A percentile compares a stretch with the other conserved stretches of the same genome.
Conservation (phyloP, 2,797 vertebrate genomes). For the Galagoides demidoff region DNA sequence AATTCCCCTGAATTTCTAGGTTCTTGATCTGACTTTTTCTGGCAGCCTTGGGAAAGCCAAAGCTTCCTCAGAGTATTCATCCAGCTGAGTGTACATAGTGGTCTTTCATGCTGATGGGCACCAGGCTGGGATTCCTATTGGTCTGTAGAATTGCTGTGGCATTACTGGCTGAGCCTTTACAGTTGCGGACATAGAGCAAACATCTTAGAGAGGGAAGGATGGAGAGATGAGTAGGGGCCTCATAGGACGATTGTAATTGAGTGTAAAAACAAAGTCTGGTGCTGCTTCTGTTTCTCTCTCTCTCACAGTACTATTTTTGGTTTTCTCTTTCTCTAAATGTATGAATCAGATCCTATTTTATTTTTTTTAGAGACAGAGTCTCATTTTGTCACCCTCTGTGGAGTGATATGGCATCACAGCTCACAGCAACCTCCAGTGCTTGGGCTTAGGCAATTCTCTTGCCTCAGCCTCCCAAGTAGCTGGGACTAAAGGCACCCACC, state of each 20-base stretch:
- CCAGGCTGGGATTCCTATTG: background rate
- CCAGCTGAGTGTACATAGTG: fast-evolving
- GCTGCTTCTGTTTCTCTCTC: background rate
- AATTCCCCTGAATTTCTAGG: background rate
- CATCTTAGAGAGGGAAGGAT: background rate
- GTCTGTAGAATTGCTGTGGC: background rate
- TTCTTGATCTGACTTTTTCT: background rate
- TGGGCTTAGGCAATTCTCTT: too few relatives aligned
- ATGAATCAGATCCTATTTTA: background rate
- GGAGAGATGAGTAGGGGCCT: background rate
- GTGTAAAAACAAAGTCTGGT: background rate
- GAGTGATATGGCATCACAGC: too few relatives aligned
- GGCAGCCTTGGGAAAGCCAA: background rate
- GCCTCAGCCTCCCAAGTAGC: too few relatives aligned
- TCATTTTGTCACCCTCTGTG: too few relatives aligned
- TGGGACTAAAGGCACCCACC: too few relatives aligned
- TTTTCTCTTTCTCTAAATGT: background rate
- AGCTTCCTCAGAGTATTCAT: background rate
- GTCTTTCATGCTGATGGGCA: background rate
- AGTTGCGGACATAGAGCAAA: background rate
- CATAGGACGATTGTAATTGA: fast-evolving
- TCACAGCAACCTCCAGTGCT: too few relatives aligned
- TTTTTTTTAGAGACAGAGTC: too few relatives aligned
- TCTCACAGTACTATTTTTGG: background rate
- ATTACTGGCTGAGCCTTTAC: background rate